Percentiles rank a stretch among this genome's conserved stretches.
phyloP scores from a whole-genome alignment of 1,140 invertebrate species.

The Neotoxoptera formosana region DNA sequence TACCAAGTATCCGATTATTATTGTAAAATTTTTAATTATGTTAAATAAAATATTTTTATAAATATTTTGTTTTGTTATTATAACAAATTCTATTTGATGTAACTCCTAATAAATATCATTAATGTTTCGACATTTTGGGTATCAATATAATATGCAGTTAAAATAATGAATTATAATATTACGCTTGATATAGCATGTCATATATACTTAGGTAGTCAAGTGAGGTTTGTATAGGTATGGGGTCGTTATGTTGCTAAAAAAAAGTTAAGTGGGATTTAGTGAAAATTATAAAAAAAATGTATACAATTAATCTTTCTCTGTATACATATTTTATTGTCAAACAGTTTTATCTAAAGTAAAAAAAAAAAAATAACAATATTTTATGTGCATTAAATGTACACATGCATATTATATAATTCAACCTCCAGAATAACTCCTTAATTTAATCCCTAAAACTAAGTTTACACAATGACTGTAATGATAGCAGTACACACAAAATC shows the following conservation, averaged over 20 bases:
- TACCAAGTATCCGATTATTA: neutral
- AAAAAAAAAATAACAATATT: neutral
- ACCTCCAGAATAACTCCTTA: neutral
- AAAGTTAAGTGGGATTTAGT: neutral
- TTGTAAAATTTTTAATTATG: conserved; percentile 2
- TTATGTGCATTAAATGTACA: neutral
- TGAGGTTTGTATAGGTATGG: neutral
- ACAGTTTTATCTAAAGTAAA: neutral
- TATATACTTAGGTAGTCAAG: neutral
- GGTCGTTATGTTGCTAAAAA: neutral
- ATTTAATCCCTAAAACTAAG: neutral
- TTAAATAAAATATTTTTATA: conserved; percentile 15
- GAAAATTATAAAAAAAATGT: neutral
- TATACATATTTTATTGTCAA: neutral
- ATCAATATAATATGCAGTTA: neutral
- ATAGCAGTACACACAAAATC: neutral
- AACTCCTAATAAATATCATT: neutral
- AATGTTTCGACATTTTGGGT: neutral
- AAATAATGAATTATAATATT: neutral
- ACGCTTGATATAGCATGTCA: neutral
- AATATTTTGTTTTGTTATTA: conserved; percentile 33
- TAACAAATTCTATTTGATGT: neutral
- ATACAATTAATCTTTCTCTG: neutral
- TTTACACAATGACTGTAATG: neutral
- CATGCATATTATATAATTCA: neutral